Evolutionary conservation across 2,113 vertebrate species (phyloP), one percentile per base, ranked within the genome.

Genomic region (Xiphorhynchus elegans): DNA sequence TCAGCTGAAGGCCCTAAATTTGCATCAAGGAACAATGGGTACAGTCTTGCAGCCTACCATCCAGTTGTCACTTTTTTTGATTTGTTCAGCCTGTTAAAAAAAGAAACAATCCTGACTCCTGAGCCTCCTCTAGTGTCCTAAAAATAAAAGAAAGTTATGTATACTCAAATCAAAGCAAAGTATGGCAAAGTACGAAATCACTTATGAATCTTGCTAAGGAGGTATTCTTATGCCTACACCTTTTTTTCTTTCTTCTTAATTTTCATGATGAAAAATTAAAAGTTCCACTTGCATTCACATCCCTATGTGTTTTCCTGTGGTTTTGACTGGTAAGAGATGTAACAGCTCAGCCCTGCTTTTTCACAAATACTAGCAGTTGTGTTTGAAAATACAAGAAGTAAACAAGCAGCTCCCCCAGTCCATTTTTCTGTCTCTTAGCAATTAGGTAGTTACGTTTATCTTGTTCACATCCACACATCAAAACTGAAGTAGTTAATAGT

Each of bases 81-180:
- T 92, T 90, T 83, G 10, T 56, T 91, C 44, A 72, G 13, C 56
- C 53, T 58, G 24, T 49, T 75, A 53, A 90, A 90, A 91, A 86
- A 89, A 66, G 4, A 73, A 76, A 35, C 11, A 80, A 67, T 91
- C 35, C 44, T 95, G 77, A 89, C 80, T 96, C 87, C 91, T 68
- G 86, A 96, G 87, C 89, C 69, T 96, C 93, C 93, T 84, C 95
- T 95, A 87, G 91, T 79, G 93, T 96, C 69, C 58, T 82, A 82
- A 82, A 87, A 81, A 70, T 72, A 94, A 75, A 90, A 91, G 4
- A 39, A 81, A 89, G 4, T 66, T 7, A 39, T 75, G 17, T 23
- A 29, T 75, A 64, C 49, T 63, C 29, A 63, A 81, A 66, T 21
- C 19, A 59, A 90, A 80, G 39, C 23, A 59, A 92, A 69, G 35